Conservation (phyloP, 1,140 invertebrate genomes). For the Hylyphantes graminicola region DNA sequence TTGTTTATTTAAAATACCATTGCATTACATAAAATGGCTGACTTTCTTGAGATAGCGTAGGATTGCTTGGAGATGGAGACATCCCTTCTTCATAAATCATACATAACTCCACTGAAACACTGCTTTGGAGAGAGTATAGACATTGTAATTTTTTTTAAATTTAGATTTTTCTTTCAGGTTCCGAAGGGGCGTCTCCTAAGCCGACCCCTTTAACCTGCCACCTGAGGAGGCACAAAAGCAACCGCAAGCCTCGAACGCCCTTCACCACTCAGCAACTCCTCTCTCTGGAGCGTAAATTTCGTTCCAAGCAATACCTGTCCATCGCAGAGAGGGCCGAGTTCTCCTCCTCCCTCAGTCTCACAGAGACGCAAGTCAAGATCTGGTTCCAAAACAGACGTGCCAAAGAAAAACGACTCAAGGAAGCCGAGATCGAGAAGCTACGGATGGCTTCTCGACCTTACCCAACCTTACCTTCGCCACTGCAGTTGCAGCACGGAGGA, state of each 20-base stretch:
- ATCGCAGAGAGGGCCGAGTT: conserved; percentile 98
- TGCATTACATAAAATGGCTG: too few species aligned
- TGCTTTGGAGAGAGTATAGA: too few species aligned
- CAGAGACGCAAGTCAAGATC: conserved; percentile 82
- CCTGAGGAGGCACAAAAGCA: conserved; percentile 93
- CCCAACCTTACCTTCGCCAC: conserved; percentile 45
- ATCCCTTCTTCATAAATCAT: too few species aligned
- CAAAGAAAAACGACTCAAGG: conserved; percentile 71
- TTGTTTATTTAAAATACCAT: too few species aligned
- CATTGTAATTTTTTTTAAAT: neutral
- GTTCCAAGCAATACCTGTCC: conserved; percentile 95
- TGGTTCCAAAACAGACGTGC: conserved; percentile 71
- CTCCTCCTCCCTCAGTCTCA: conserved; percentile 90
- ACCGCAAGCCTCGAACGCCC: conserved; percentile 95
- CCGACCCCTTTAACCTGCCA: conserved; percentile 81
- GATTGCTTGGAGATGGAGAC: too few species aligned
- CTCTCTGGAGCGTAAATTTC: conserved; percentile 95
- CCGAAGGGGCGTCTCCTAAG: conserved; percentile 52
- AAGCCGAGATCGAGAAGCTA: conserved; percentile 70
- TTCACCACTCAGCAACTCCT: conserved; percentile 97
- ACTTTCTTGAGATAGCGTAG: too few species aligned
- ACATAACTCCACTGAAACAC: too few species aligned
- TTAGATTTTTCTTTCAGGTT: conserved; percentile 15
- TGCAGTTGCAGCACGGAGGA: conserved; percentile 35
- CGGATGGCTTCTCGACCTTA: conserved; percentile 65